These are phyloP conservation scores for Hirundichthys speculiger DNA, from an alignment of 2,113 vertebrate species.

Conservation along the genomic window DNA sequence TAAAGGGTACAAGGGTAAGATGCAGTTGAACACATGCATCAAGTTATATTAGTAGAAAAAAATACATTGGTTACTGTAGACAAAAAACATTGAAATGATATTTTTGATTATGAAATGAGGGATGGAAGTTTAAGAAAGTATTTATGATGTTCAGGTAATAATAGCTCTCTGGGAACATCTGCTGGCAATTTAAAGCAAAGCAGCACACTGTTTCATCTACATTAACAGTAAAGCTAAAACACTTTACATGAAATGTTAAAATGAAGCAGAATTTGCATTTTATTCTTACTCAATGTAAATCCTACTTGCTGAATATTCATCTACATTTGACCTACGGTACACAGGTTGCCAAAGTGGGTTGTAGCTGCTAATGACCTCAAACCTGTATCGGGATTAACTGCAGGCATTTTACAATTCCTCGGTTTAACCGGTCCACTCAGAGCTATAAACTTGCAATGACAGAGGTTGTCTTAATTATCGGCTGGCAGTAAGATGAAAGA, in stretches of 20 bases:
- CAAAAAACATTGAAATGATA: neutral
- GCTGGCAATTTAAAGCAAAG: conserved; percentile 28
- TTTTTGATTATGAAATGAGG: neutral
- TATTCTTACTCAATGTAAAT: neutral
- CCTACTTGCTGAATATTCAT: neutral
- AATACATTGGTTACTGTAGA: neutral
- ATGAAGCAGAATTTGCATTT: neutral
- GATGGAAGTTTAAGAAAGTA: neutral
- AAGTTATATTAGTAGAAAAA: neutral
- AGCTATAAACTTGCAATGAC: conserved; percentile 18
- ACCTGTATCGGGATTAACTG: neutral
- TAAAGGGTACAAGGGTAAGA: neutral
- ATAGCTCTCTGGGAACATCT: conserved; percentile 56
- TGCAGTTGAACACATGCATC: neutral
- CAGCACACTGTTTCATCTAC: neutral
- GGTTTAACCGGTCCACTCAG: conserved; percentile 34
- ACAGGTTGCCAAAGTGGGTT: too few relatives aligned
- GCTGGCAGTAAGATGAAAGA: conserved; percentile 4
- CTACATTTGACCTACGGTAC: neutral
- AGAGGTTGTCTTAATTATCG: conserved; percentile 19
- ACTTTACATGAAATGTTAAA: neutral
- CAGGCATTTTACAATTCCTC: neutral
- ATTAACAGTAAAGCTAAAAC: too few relatives aligned
- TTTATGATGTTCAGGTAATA: neutral
- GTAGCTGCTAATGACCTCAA: neutral